These are phyloP conservation scores for Ataeniobius toweri DNA, from an alignment of 2,797 vertebrate genomes.

Conservation along the genomic window DNA sequence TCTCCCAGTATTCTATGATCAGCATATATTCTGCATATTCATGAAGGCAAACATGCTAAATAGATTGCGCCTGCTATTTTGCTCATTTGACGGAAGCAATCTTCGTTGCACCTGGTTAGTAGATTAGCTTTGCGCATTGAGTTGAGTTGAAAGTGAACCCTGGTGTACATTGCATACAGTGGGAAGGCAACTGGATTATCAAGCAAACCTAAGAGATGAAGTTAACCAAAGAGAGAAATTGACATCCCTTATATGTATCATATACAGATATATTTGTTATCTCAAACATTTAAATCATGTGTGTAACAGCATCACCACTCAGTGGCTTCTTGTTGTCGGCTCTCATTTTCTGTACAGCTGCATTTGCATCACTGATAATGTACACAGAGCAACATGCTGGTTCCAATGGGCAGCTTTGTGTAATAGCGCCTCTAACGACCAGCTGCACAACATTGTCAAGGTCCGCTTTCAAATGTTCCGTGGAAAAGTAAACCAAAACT, in stretches of 20 bases:
- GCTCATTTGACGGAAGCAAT: no score
- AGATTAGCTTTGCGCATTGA: no score
- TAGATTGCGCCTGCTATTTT: no score
- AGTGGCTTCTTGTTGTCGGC: neutral
- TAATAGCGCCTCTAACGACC: neutral
- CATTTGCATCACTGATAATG: neutral
- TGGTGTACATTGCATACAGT: neutral
- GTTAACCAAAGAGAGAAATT: neutral
- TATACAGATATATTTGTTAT: neutral
- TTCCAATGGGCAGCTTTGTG: neutral
- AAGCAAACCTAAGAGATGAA: no score
- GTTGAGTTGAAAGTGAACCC: neutral
- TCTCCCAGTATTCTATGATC: no score
- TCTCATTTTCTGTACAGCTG: slow-evolving; percentile 1
- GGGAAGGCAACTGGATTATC: neutral
- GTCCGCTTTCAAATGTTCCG: neutral
- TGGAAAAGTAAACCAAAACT: no score
- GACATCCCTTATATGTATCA: neutral
- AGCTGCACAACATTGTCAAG: neutral
- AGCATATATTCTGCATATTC: no score
- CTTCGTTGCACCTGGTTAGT: no score
- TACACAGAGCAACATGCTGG: neutral
- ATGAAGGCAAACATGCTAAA: no score
- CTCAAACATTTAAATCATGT: neutral
- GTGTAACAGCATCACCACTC: neutral